Percentiles rank a stretch among this genome's conserved stretches.
Conservation (phyloP, 92 coral and sea anemone species). For the Micromussa lordhowensis region DNA sequence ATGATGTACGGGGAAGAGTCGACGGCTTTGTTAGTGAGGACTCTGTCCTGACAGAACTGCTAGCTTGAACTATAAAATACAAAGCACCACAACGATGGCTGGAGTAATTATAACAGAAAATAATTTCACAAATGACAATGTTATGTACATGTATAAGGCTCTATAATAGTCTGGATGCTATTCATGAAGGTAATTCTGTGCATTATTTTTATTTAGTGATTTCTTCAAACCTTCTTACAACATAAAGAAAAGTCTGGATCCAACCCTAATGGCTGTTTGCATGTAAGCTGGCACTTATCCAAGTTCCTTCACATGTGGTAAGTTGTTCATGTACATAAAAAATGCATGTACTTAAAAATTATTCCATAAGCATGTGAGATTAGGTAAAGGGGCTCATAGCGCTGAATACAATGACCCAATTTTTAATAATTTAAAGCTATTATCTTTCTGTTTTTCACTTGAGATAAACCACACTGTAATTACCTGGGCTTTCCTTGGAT, state of each 20-base stretch:
- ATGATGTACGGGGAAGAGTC: conserved; percentile 47
- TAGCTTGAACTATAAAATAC: conserved; percentile 19
- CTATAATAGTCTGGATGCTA: too few species aligned
- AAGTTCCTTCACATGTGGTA: neutral
- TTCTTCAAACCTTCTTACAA: too few species aligned
- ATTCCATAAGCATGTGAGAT: too few species aligned
- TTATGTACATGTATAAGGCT: too few species aligned
- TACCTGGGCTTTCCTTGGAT: conserved; percentile 49
- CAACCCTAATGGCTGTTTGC: neutral
- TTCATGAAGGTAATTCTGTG: too few species aligned
- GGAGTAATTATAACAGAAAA: neutral
- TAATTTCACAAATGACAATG: too few species aligned
- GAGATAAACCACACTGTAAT: neutral
- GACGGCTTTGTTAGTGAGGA: conserved; percentile 26
- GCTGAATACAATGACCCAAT: neutral
- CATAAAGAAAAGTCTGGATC: neutral
- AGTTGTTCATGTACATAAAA: too few species aligned
- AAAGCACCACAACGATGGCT: neutral
- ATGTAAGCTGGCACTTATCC: neutral
- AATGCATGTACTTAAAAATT: too few species aligned
- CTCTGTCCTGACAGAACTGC: conserved; percentile 11
- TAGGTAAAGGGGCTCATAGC: too few species aligned
- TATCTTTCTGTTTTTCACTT: neutral
- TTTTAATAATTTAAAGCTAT: too few species aligned
- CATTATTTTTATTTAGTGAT: too few species aligned